Evolutionary conservation across 2,797 vertebrate genomes (phyloP).

Genomic region (Parotocinclus haroldoi): DNA sequence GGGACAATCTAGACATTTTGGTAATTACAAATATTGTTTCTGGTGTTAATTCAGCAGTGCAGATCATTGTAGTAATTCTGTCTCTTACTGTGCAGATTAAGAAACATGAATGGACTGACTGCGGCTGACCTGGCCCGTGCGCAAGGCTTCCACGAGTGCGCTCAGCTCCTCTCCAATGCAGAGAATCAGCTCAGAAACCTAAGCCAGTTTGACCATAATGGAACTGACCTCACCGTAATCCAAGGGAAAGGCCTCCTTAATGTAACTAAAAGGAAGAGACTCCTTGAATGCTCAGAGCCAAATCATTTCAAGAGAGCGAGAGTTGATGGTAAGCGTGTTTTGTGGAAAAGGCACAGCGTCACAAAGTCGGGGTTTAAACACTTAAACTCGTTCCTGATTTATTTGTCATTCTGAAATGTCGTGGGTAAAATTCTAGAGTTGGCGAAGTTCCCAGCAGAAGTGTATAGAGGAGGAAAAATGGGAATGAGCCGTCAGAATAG

Average conservation of each 20-base stretch:
- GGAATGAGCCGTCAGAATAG: too few relatives aligned
- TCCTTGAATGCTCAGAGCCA: conserved; percentile 68
- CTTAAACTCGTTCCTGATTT: too few relatives aligned
- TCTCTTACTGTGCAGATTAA: conserved; percentile 79
- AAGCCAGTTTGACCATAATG: conserved; percentile 69
- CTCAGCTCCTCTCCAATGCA: conserved; percentile 83
- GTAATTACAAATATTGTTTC: conserved; percentile 8
- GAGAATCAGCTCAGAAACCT: conserved; percentile 76
- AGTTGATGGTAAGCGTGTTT: conserved; percentile 63
- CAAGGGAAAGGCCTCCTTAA: conserved; percentile 55
- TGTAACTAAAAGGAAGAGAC: conserved; percentile 82
- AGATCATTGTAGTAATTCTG: conserved; percentile 63
- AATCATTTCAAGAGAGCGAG: conserved; percentile 81
- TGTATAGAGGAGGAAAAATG: too few relatives aligned
- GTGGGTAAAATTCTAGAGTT: too few relatives aligned
- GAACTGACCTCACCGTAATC: conserved; percentile 55
- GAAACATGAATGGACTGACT: conserved; percentile 90
- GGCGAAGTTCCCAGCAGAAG: too few relatives aligned
- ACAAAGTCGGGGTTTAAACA: too few relatives aligned
- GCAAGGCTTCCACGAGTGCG: conserved; percentile 89
- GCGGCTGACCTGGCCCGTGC: conserved; percentile 90
- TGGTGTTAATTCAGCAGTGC: not conserved
- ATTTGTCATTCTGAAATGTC: too few relatives aligned
- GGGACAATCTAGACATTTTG: too few relatives aligned
- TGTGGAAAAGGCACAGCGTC: not conserved